A percentile compares a stretch with the other conserved stretches of the same genome.
phyloP scores from a whole-genome alignment of 2,113 vertebrate species.

The Macrotus californicus region DNA sequence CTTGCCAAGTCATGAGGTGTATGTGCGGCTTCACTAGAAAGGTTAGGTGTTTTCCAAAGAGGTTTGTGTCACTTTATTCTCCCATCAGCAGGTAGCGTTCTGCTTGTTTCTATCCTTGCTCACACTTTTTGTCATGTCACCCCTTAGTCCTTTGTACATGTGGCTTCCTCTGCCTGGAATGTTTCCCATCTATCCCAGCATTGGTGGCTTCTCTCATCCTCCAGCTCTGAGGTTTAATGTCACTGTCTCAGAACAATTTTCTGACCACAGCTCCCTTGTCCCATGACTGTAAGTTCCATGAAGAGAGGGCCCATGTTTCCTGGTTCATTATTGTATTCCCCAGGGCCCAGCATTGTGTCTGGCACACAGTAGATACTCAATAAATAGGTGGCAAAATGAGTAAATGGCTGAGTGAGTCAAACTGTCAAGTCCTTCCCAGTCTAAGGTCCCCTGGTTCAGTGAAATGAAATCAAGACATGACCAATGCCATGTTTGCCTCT shows the following conservation, averaged over 20 bases:
- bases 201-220: background rate
- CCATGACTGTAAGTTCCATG: background rate
- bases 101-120: background rate
- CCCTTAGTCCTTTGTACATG: background rate
- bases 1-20: background rate
- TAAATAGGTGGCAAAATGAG: background rate
- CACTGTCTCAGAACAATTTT: background rate
- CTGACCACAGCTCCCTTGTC: background rate
- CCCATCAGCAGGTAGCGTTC: background rate
- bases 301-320: background rate
- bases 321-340: background rate
- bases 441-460: background rate
- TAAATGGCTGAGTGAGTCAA: background rate
- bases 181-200: background rate
- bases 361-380: background rate
- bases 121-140: background rate
- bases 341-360: fast-evolving
- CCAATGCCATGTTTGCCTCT: background rate
- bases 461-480: background rate
- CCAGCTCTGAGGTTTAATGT: background rate
- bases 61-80: background rate
- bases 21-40: background rate
- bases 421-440: background rate
- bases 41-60: background rate
- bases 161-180: background rate